Base-by-base conservation (phyloP, 2,888 invertebrate species). In the Cremastinae sp. region DNA sequence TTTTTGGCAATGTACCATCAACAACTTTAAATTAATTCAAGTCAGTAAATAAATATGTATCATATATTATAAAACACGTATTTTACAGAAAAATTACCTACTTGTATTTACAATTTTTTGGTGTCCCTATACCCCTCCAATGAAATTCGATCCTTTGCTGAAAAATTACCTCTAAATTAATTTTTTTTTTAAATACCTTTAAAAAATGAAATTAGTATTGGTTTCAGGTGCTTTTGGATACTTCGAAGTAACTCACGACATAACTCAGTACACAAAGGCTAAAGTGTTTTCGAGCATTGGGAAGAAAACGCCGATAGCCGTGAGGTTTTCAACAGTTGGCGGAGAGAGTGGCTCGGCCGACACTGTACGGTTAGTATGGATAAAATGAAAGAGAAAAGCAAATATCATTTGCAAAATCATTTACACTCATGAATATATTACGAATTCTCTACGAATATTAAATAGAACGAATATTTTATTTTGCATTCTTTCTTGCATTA, bases 271-370 rank as follows among this genome's bases (percentile, higher is more conserved):
- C 88, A 91, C 92, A 79, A 96, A 95, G 45, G 96, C 96, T 0
- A 94, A 93, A 84, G 90, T 97, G 0, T 97, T 97, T 89, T 93
- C 94, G 51, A 88, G 90, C 16, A 91, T 96, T 73, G 96, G 96
- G 41, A 96, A 96, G 89, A 92, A 92, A 76, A 97, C 96, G 0
- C 96, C 95, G 0, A 91, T 96, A 61, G 95, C 94, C 9, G 93
- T 95, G 7, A 91, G 97, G 77, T 97, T 95, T 88, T 97, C 96
- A 0, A 95, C 96, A 12, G 96, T 96, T 0, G 96, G 95, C 59
- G 97, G 97, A 7, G 97, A 98, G 90, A 94, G 94, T 82, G 98
- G 98, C 0, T 97, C 97, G 2, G 96, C 97, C 20, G 98, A 97
- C 88, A 96, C 97, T 8, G 96, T 93, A 0, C 88, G 89, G 89